These are phyloP conservation scores for Pseudococcus jackbeardsleyi DNA, from an alignment of 2,888 invertebrate species.

Conservation along the genomic window DNA sequence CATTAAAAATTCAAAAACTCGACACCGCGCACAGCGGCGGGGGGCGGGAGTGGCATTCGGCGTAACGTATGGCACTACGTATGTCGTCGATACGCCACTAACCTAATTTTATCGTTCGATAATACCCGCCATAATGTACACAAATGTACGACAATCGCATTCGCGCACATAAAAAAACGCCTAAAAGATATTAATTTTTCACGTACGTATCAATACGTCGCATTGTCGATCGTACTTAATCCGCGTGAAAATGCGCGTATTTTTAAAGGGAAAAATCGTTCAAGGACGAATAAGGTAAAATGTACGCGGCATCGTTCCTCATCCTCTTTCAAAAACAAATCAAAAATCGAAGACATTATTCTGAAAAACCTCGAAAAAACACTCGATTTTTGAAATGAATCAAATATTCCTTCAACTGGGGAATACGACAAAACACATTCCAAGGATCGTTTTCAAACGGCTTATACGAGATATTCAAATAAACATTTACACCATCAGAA, in stretches of 20 bases:
- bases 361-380: too few relatives aligned
- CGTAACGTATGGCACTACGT: neutral
- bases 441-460: too few relatives aligned
- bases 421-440: too few relatives aligned
- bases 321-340: too few relatives aligned
- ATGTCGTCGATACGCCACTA: conserved; percentile 15
- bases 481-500: too few relatives aligned
- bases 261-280: neutral
- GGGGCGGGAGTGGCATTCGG: neutral
- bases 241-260: neutral
- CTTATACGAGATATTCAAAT: too few relatives aligned
- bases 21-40: neutral
- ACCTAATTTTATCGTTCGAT: conserved; percentile 36
- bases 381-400: too few relatives aligned
- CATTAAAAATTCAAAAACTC: conserved; percentile 31
- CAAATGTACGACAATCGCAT: neutral
- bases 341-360: too few relatives aligned
- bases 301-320: neutral
- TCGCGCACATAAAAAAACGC: neutral
- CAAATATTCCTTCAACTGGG: too few relatives aligned
- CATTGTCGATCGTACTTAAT: neutral
- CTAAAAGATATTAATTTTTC: neutral
- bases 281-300: neutral
- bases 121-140: neutral
- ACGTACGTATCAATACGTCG: neutral